These are phyloP conservation scores for Cordylochernes scorpioides DNA, from an alignment of 2,888 invertebrate species.

Conservation along the genomic window DNA sequence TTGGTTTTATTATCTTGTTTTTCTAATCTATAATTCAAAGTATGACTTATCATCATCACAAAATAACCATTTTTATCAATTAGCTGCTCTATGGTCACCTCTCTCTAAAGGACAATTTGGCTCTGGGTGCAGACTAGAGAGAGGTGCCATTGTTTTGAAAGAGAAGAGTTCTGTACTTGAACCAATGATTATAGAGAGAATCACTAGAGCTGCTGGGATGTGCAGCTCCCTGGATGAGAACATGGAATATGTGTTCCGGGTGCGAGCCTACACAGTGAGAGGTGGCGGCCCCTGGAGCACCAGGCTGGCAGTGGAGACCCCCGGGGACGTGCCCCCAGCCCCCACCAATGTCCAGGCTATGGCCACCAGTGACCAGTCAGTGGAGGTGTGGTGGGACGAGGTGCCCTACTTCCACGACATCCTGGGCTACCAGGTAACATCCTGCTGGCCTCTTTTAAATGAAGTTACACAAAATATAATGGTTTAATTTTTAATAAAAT, in stretches of 20 bases:
- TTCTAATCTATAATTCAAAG: too few relatives aligned
- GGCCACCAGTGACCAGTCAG: slow-evolving; percentile 70
- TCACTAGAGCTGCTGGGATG: background rate
- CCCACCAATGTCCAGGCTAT: slow-evolving; percentile 76
- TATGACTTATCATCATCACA: too few relatives aligned
- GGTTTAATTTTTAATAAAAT: too few relatives aligned
- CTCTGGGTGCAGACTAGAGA: background rate
- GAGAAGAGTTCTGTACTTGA: background rate
- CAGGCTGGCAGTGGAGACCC: slow-evolving; percentile 49
- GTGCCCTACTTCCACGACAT: slow-evolving; percentile 15
- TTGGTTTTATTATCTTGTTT: too few relatives aligned
- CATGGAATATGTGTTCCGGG: slow-evolving; percentile 52
- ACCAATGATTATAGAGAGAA: background rate
- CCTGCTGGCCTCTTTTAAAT: background rate
- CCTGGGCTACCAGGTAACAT: slow-evolving; percentile 38
- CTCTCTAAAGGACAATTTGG: background rate
- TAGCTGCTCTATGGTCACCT: too few relatives aligned
- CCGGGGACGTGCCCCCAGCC: slow-evolving; percentile 66
- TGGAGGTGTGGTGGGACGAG: slow-evolving; percentile 36
- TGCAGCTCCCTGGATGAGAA: slow-evolving; percentile 44
- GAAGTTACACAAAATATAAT: too few relatives aligned
- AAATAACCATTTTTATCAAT: too few relatives aligned
- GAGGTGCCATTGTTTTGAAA: background rate
- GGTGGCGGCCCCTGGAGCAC: slow-evolving; percentile 79
- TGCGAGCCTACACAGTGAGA: slow-evolving; percentile 64